phyloP scores from a whole-genome alignment of 2,113 vertebrate genomes.

The Clarias magur region DNA sequence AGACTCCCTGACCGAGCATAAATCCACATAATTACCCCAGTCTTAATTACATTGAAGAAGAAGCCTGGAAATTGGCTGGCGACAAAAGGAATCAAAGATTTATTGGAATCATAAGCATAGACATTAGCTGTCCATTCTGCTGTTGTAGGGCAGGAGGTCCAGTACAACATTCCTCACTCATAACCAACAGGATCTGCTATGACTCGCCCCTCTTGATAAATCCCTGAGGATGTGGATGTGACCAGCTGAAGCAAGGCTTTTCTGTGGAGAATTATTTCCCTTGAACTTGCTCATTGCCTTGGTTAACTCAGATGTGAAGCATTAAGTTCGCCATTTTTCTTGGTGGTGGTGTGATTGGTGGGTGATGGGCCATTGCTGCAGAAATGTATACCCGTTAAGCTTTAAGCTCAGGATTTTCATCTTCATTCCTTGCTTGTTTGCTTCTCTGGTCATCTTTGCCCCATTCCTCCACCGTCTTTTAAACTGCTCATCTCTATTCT shows the following conservation, averaged over 20 bases:
- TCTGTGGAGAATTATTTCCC: constrained; percentile 22
- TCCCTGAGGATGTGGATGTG: constrained; percentile 47
- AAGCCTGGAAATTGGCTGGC: constrained; percentile 62
- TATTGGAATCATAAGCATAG: constrained; percentile 67
- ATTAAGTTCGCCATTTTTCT: constrained; percentile 53
- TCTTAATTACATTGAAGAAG: constrained; percentile 65
- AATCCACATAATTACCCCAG: constrained; percentile 63
- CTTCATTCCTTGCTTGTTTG: background rate
- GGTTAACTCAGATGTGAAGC: constrained; percentile 67
- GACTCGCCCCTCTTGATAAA: constrained; percentile 43
- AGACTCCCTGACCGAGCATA: constrained; percentile 38
- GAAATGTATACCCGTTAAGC: background rate
- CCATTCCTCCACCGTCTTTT: constrained; percentile 13
- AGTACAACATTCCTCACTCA: constrained; percentile 39
- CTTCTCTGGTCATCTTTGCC: background rate
- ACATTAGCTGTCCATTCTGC: constrained; percentile 62
- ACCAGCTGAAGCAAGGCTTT: constrained; percentile 40
- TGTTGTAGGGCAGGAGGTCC: constrained; percentile 28
- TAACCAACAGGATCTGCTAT: constrained; percentile 46
- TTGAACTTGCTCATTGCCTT: constrained; percentile 39
- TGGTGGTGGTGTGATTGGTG: constrained; percentile 11
- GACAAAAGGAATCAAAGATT: constrained; percentile 73
- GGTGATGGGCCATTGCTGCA: background rate
- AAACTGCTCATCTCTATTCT: constrained; percentile 13
- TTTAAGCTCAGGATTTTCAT: background rate